Conservation (phyloP, 2,888 invertebrate genomes). For the Catocala fraxini region DNA sequence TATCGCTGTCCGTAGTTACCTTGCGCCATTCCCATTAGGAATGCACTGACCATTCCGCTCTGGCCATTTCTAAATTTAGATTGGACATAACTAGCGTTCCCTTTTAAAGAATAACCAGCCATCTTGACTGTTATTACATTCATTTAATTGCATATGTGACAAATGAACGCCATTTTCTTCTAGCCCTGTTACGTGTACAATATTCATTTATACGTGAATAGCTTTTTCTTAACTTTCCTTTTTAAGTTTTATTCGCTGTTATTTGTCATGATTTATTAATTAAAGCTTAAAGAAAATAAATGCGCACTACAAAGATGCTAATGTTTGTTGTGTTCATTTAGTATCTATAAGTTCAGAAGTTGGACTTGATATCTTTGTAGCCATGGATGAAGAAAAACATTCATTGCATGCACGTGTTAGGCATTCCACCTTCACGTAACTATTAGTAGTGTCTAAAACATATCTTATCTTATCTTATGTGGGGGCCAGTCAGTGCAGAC, state of each 20-base stretch:
- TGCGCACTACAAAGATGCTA: no score
- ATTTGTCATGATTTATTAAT: no score
- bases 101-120: constrained; percentile 71
- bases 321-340: no score
- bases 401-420: no score
- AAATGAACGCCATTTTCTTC: constrained; percentile 42
- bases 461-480: no score
- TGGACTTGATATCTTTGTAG: no score
- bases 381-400: no score
- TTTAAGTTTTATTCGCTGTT: constrained; percentile 10
- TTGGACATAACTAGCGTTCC: constrained; percentile 68
- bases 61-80: constrained; percentile 76
- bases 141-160: constrained; percentile 51
- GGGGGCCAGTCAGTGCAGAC: no score
- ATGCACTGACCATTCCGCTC: constrained; percentile 62
- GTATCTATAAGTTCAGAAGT: no score
- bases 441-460: no score
- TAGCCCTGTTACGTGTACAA: constrained; percentile 33
- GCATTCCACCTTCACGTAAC: no score
- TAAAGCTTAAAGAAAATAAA: no score
- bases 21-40: constrained; percentile 49
- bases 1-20: constrained; percentile 25
- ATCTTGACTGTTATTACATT: constrained; percentile 61
- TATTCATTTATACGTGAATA: constrained; percentile 26
- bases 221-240: constrained; percentile 17